A percentile compares a stretch with the other conserved stretches of the same genome.
These are phyloP conservation scores for Drosophila burlai DNA, from an alignment of 1,140 invertebrate species.

Conservation along the genomic window DNA sequence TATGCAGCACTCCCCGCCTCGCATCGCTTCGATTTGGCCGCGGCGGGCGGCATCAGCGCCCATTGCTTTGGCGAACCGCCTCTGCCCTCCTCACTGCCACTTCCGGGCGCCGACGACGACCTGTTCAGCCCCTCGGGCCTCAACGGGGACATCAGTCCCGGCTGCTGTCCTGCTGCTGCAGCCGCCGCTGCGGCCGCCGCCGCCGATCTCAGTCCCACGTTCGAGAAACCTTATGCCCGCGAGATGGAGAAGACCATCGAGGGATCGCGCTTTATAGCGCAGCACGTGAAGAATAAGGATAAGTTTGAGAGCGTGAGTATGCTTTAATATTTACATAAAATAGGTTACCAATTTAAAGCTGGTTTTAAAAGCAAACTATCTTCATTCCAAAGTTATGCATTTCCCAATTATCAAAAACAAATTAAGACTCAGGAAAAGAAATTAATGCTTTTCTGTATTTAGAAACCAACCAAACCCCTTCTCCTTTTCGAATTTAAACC, in stretches of 20 bases:
- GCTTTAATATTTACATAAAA: neutral
- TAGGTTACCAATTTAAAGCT: no score
- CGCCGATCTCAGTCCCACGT: conserved; percentile 91
- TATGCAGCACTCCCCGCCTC: conserved; percentile 86
- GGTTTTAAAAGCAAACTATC: neutral
- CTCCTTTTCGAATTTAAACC: neutral
- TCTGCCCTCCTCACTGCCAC: conserved; percentile 88
- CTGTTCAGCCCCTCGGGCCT: conserved; percentile 90
- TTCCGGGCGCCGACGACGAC: conserved; percentile 91
- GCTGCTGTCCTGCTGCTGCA: conserved; percentile 82
- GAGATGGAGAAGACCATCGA: conserved; percentile 95
- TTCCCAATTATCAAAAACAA: neutral
- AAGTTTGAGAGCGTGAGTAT: conserved; percentile 96
- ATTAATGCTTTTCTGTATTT: neutral
- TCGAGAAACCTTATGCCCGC: conserved; percentile 90
- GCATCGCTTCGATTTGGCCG: conserved; percentile 86
- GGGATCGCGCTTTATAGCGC: conserved; percentile 96
- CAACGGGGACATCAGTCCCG: conserved; percentile 86
- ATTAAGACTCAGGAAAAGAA: neutral
- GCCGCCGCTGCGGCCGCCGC: conserved; percentile 62
- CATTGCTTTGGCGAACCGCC: conserved; percentile 89
- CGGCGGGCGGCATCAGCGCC: conserved; percentile 86
- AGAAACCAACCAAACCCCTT: neutral
- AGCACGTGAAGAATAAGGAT: conserved; percentile 97
- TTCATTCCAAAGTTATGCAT: no score